Conservation (phyloP, 35 echinoderm and acorn worm species). For the Lytechinus variegatus region DNA sequence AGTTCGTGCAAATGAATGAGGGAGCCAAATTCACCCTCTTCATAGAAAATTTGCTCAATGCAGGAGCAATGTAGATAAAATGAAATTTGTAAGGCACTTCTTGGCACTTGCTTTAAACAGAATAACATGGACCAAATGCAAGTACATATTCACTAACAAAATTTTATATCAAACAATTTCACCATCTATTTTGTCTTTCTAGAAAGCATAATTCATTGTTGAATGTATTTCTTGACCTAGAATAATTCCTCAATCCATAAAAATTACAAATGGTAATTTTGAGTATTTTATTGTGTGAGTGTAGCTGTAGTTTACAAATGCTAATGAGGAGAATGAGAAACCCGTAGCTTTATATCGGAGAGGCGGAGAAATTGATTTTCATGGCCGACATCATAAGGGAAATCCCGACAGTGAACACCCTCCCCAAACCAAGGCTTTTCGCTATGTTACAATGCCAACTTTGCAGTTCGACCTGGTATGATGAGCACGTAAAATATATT, state of each 20-base stretch:
- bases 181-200: constrained; percentile 27
- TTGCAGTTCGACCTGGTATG: too few species aligned
- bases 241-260: not conserved
- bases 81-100: not conserved
- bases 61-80: not conserved
- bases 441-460: too few species aligned
- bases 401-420: not conserved
- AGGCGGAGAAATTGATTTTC: constrained; percentile 71
- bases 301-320: constrained; percentile 32
- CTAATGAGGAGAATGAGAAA: constrained; percentile 54
- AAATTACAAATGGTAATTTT: constrained; percentile 19
- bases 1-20: not conserved
- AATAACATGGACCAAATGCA: not conserved
- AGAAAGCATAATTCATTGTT: not conserved
- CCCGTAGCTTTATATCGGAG: constrained; percentile 39
- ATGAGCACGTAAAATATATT: too few species aligned
- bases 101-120: constrained; percentile 2
- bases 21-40: not conserved
- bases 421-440: not conserved
- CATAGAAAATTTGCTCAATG: not conserved
- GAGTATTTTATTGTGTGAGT: not conserved
- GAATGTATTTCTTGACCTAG: not conserved
- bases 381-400: constrained; percentile 35
- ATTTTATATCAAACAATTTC: not conserved
- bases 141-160: constrained; percentile 13